A percentile compares a stretch with the other conserved stretches of the same genome.
Conservation (phyloP, 2,797 vertebrate genomes). For the Pterois miles region DNA sequence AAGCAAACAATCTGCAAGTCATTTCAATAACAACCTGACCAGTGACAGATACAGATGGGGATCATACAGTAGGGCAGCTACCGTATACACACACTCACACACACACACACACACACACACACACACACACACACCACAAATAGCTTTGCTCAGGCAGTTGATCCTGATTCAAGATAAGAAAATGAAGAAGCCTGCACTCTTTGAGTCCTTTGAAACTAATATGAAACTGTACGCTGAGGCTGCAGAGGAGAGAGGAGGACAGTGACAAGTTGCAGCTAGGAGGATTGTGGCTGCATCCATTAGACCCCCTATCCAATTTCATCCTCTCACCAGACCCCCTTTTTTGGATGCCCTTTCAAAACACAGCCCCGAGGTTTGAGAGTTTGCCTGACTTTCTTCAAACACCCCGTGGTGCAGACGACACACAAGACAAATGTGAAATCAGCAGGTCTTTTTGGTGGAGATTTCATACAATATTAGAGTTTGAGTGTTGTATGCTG, state of each 20-base stretch:
- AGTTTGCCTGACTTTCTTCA: slow-evolving; percentile 16
- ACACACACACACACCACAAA: slow-evolving; percentile 28
- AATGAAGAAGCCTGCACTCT: slow-evolving; percentile 22
- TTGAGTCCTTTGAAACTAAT: slow-evolving; percentile 61
- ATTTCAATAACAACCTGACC: slow-evolving; percentile 46
- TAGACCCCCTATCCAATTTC: slow-evolving; percentile 53
- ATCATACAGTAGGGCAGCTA: background rate
- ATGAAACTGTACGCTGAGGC: slow-evolving; percentile 42
- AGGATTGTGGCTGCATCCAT: slow-evolving; percentile 49
- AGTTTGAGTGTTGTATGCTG: background rate
- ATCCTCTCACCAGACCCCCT: slow-evolving; percentile 17
- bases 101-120: slow-evolving; percentile 8
- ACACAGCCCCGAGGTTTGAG: background rate
- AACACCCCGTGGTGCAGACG: background rate
- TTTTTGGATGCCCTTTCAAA: slow-evolving; percentile 19
- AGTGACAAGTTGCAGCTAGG: slow-evolving; percentile 57
- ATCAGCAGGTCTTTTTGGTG: background rate
- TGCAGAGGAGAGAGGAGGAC: slow-evolving; percentile 53
- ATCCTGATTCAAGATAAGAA: slow-evolving; percentile 45
- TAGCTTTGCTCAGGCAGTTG: slow-evolving; percentile 31
- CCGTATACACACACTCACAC: background rate
- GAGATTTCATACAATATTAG: background rate
- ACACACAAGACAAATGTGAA: slow-evolving; percentile 7
- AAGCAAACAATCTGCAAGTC: slow-evolving; percentile 24
- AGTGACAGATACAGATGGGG: slow-evolving; percentile 21